Evolutionary conservation across 2,113 vertebrate species (phyloP), one percentile per base, ranked within the genome.

Genomic region (Circaetus gallicus): DNA sequence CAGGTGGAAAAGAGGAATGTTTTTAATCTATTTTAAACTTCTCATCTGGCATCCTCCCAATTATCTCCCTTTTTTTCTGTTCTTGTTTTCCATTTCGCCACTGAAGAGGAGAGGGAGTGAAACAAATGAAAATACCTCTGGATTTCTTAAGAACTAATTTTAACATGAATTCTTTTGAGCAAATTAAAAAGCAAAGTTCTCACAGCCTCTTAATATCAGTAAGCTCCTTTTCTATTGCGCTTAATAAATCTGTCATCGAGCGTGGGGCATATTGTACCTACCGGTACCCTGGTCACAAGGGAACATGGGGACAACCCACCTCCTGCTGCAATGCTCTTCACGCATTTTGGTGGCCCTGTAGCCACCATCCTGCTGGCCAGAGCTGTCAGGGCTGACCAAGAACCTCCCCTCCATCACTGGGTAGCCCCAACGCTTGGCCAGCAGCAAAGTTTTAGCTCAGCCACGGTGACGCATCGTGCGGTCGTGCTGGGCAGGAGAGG

Each of bases 11-110:
- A 89, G 72, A 89, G 50, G 69, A 84, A 87, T 70, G 69, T 63
- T 94, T 93, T 82, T 67, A 40, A 63, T 90, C 95, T 96, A 89
- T 95, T 96, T 97, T 94, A 71, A 87, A 32, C 84, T 84, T 16
- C 61, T 6, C 87, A 82, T 55, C 82, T 94, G 92, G 87, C 94
- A 82, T 58, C 56, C 31, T 89, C 77, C 70, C 92, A 93, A 38
- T 89, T 84, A 89, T n/a, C 72, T 95, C 31, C 16, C 10, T 24
- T 14, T 17, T 43, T 8, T 2, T 4, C 14, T 36, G 21, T 21
- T 16, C 28, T 32, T 11, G 4, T 87, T 96, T 93, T 87, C 87
- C 78, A 82, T 91, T 89, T 87, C 7, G 0, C 38, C 73, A 31
- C 65, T 0, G 0, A 84, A 83, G 81, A 78, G 49, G 55, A 55